phyloP scores from a whole-genome alignment of 2,113 vertebrate genomes.

The Taurulus bubalis region DNA sequence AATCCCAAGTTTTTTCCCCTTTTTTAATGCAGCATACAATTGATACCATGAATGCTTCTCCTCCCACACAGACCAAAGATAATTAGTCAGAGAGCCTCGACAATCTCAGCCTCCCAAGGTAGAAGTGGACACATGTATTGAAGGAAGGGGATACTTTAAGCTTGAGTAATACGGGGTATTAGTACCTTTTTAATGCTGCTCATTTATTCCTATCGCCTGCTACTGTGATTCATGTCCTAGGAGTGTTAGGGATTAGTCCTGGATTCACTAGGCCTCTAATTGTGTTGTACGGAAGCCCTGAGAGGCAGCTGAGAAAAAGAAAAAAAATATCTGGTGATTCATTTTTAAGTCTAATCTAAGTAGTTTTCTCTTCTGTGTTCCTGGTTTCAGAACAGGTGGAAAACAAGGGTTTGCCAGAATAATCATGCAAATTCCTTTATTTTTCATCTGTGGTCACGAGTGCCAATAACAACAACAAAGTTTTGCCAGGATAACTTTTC shows the following conservation, averaged over 20 bases:
- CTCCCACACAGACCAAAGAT: slow-evolving; percentile 44
- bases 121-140: slow-evolving; percentile 51
- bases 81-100: slow-evolving; percentile 53
- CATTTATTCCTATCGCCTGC: slow-evolving; percentile 71
- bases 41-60: slow-evolving; percentile 12
- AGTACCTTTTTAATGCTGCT: slow-evolving; percentile 75
- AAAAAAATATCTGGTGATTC: neutral
- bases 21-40: slow-evolving; percentile 7
- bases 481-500: neutral
- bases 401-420: neutral
- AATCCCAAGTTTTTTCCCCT: neutral
- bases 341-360: neutral
- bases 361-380: neutral
- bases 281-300: slow-evolving; percentile 38
- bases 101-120: slow-evolving; percentile 36
- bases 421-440: neutral
- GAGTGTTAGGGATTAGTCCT: slow-evolving; percentile 75
- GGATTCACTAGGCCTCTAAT: slow-evolving; percentile 68
- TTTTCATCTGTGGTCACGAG: neutral
- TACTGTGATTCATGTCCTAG: slow-evolving; percentile 68
- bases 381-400: neutral
- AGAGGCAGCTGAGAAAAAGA: neutral
- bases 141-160: slow-evolving; percentile 54
- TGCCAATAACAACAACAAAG: neutral
- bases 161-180: slow-evolving; percentile 73